Base-by-base conservation (phyloP, 2,888 invertebrate species). In the Aethes cnicana region DNA sequence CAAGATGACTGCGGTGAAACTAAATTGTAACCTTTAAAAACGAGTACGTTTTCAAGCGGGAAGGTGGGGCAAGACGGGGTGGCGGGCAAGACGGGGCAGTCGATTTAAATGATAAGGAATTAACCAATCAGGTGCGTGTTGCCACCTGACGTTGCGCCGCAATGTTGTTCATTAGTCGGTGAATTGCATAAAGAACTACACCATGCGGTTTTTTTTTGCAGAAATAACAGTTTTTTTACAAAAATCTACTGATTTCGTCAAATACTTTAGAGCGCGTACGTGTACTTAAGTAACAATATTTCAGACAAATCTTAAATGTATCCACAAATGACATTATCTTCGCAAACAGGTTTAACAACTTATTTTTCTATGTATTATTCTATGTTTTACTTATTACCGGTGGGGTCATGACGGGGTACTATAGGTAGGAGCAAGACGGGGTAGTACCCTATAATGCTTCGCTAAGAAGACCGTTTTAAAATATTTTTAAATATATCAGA, bases 21-120 rank as follows among this genome's bases (percentile, higher is more conserved):
- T n/a, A n/a, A n/a, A n/a, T n/a, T n/a, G n/a, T n/a, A n/a, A n/a
- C n/a, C n/a, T n/a, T n/a, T n/a, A n/a, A n/a, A n/a, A n/a, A n/a
- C n/a, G n/a, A n/a, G n/a, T n/a, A n/a, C n/a, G n/a, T n/a, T n/a
- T n/a, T n/a, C 6, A 11, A 11, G 11, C 9, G 26, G 26, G n/a
- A 26, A 11, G 11, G 26, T 2, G 26, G 14, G 23, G 23, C 3
- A 14, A 36, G 35, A 36, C 8, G 20, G 20, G 20, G 35, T 20
- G 2, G 20, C 35, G 20, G 35, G 35, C 20, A 36, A 20, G 35
- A 21, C 20, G 35, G 35, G 35, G 33, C 33, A 30, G 26, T 21
- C 9, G 21, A 18, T 20, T 8, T 20, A 20, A 20, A 36, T 12
- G 4, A 20, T 12, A 8, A 6, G 20, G 11, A 36, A 36, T 11